Conservation (phyloP, 2,888 invertebrate genomes). For the Sicus ferrugineus region DNA sequence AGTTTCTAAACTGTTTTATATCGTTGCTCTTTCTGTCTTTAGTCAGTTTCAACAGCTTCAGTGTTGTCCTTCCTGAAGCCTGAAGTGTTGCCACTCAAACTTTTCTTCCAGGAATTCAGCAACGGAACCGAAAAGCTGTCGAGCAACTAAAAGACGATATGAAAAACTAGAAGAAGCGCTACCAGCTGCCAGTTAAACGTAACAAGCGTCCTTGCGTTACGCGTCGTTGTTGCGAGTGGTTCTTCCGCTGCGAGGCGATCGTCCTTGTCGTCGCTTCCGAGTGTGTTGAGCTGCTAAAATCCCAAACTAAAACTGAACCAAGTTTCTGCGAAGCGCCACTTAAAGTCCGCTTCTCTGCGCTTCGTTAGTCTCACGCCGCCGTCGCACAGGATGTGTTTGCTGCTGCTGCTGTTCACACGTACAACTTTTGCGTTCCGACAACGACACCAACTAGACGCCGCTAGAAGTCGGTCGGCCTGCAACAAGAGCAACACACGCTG, state of each 20-base stretch:
- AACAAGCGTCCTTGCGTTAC: neutral
- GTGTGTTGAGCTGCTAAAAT: neutral
- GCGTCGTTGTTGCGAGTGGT: neutral
- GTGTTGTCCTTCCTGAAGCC: too few species aligned
- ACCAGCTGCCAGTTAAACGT: slow-evolving; percentile 1
- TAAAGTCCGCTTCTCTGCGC: neutral
- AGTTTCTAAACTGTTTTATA: too few species aligned
- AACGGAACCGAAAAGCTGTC: neutral
- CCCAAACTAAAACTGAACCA: neutral
- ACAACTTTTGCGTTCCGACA: slow-evolving; percentile 1
- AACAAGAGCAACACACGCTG: slow-evolving; percentile 14
- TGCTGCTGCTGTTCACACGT: slow-evolving; percentile 5
- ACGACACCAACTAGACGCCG: neutral
- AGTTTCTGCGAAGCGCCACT: slow-evolving; percentile 16
- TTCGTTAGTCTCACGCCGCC: too few species aligned
- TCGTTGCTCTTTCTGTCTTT: too few species aligned
- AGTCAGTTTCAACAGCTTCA: too few species aligned
- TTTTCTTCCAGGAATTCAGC: slow-evolving; percentile 8
- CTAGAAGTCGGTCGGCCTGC: too few species aligned
- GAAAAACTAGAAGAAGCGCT: neutral
- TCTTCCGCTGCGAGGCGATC: too few species aligned
- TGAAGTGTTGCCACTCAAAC: neutral
- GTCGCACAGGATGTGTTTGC: too few species aligned
- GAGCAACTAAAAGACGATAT: slow-evolving; percentile 13
- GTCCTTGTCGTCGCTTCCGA: slow-evolving; percentile 7